Base-by-base conservation (phyloP, 2,797 vertebrate genomes). In the Sebastes hopkinsi region DNA sequence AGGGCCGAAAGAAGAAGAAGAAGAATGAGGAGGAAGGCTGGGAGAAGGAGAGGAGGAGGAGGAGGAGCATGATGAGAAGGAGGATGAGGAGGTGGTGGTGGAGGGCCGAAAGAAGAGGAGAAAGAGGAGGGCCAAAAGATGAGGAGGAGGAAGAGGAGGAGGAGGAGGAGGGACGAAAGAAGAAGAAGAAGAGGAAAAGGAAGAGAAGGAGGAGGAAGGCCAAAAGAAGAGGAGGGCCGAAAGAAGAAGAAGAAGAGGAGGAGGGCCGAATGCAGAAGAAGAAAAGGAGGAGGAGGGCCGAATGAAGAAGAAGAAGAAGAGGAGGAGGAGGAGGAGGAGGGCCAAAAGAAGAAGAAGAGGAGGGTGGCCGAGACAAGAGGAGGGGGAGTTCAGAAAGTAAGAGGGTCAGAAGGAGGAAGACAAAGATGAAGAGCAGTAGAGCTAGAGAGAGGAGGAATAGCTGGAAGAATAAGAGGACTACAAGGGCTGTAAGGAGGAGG, bases 1-100 rank as follows among this genome's bases (percentile, higher is more conserved):
- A 32, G 32, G 32, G 32, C 9, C 32, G 32, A 34, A 34, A 34
- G 32, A 34, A 34, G 32, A 32, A 34, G 32, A 32, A 34, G 32
- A 34, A 34, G 32, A 34, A 34, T 34, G 32, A 34, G 30, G 12
- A 27, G 2, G 11, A 36, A 12, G 34, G 34, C 34, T 10, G 34
- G 10, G 10, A 36, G 34, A 36, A 80, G 72, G 58, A 81, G 29
- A 67, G 32, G 32, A 77, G 64, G 38, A 77, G 64, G 38, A 84
- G 58, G 42, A 23, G 9, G 20, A 67, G 46, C 2, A 22, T 2
- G 18, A 2, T 9, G 10, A 65, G 18, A 46, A 18, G 2, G 3
- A 29, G 0, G 12, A n/a, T 9, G 10, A 13, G 23, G 18, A 42
- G 3, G 9, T 20, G 18, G 8, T 8, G 46, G 16, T 52, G 46